A percentile compares a stretch with the other conserved stretches of the same genome.
phyloP scores from a whole-genome alignment of 2,888 invertebrate species.

The Hymenopus coronatus region DNA sequence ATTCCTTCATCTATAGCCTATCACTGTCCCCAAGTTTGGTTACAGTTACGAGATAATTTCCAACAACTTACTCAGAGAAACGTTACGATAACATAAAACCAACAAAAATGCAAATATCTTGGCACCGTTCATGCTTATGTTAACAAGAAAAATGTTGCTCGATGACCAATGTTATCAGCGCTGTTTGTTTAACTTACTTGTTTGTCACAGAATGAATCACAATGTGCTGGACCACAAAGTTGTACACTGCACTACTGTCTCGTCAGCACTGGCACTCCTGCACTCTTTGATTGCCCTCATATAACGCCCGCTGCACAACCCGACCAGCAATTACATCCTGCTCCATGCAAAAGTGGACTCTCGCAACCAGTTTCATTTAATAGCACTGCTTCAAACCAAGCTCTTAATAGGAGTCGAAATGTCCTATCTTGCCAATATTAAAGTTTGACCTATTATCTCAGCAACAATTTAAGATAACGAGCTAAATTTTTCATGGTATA shows the following conservation, averaged over 20 bases:
- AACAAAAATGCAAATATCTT: neutral
- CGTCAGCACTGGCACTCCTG: neutral
- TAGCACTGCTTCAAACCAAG: neutral
- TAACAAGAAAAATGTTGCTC: neutral
- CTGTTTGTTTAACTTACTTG: neutral
- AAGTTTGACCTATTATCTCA: too few species aligned
- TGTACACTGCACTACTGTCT: neutral
- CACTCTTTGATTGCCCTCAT: conserved; percentile 15
- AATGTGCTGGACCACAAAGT: neutral
- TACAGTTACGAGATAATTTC: too few species aligned
- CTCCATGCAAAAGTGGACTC: neutral
- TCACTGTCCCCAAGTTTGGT: too few species aligned
- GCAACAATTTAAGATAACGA: too few species aligned
- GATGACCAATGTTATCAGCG: neutral
- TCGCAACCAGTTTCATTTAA: neutral
- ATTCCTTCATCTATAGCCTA: too few species aligned
- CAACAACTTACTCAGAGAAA: too few species aligned
- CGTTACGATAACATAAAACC: neutral
- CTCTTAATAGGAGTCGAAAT: too few species aligned
- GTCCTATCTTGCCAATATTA: too few species aligned
- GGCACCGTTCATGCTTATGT: neutral
- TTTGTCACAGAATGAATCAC: neutral
- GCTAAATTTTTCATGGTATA: too few species aligned
- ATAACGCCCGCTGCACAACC: conserved; percentile 10
- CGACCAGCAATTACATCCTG: neutral